phyloP scores from a whole-genome alignment of 1,140 invertebrate genomes.

The Ceratina calcarata region DNA sequence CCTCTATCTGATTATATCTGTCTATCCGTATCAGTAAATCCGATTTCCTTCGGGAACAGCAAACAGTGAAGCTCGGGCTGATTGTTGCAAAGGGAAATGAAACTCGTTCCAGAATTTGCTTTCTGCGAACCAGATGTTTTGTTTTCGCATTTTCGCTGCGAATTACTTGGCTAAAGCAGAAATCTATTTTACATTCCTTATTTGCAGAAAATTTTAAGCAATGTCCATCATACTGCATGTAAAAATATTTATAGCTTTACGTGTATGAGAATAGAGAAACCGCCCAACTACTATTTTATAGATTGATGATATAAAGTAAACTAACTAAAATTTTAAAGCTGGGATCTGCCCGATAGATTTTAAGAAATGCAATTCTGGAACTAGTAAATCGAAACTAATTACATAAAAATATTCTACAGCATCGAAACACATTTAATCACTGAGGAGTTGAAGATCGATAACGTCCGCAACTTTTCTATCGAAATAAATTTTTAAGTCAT shows the following conservation, averaged over 20 bases:
- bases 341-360: not conserved
- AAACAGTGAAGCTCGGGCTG: slow-evolving; percentile 34
- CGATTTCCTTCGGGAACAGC: slow-evolving; percentile 56
- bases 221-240: not conserved
- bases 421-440: not conserved
- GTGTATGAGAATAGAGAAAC: no score
- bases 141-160: slow-evolving; percentile 15
- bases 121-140: slow-evolving; percentile 35
- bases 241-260: no score
- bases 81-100: slow-evolving; percentile 50
- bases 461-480: not conserved
- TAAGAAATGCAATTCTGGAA: not conserved
- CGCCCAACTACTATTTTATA: no score
- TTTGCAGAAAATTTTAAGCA: not conserved
- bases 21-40: slow-evolving; percentile 49
- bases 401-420: not conserved
- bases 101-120: slow-evolving; percentile 48
- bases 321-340: no score
- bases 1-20: slow-evolving; percentile 42
- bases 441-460: not conserved
- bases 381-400: not conserved
- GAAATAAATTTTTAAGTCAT: not conserved
- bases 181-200: slow-evolving; percentile 22
- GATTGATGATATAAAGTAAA: no score
- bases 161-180: slow-evolving; percentile 8